Conservation (phyloP, 2,888 invertebrate genomes). For the Drosophila sordidula region DNA sequence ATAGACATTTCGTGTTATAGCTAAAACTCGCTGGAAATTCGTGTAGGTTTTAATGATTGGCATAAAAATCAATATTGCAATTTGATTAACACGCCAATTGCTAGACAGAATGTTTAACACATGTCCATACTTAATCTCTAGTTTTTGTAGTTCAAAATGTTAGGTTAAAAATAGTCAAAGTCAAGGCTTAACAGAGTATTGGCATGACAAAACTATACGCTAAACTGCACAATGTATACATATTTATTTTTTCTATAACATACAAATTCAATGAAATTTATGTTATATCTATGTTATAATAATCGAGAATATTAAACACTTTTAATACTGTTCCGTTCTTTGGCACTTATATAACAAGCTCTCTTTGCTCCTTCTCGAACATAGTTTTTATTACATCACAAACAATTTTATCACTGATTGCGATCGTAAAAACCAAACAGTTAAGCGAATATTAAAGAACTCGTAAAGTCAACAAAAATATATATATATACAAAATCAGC, state of each 20-base stretch:
- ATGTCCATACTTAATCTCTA: constrained; percentile 14
- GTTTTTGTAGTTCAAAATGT: not conserved
- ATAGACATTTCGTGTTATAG: constrained; percentile 63
- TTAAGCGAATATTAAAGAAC: constrained; percentile 19
- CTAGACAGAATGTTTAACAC: constrained; percentile 24
- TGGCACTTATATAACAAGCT: not conserved
- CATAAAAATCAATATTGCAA: constrained; percentile 64
- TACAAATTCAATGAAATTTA: too few species aligned
- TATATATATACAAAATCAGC: constrained; percentile 8
- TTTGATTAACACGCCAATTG: constrained; percentile 58
- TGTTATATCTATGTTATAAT: too few species aligned
- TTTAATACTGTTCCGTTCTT: not conserved
- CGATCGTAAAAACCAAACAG: constrained; percentile 33
- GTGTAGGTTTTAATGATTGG: constrained; percentile 61
- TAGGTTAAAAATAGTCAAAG: not conserved
- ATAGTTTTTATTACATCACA: constrained; percentile 16
- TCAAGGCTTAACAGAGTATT: not conserved
- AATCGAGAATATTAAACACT: not conserved
- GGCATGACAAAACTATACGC: too few species aligned
- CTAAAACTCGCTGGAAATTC: constrained; percentile 34
- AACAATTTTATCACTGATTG: constrained; percentile 31
- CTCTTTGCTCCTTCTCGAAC: not conserved
- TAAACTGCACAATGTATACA: too few species aligned
- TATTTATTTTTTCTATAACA: too few species aligned
- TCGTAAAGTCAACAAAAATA: constrained; percentile 17